These are phyloP conservation scores for Druon quercuslanigerum DNA, from an alignment of 1,140 invertebrate species.

Conservation along the genomic window DNA sequence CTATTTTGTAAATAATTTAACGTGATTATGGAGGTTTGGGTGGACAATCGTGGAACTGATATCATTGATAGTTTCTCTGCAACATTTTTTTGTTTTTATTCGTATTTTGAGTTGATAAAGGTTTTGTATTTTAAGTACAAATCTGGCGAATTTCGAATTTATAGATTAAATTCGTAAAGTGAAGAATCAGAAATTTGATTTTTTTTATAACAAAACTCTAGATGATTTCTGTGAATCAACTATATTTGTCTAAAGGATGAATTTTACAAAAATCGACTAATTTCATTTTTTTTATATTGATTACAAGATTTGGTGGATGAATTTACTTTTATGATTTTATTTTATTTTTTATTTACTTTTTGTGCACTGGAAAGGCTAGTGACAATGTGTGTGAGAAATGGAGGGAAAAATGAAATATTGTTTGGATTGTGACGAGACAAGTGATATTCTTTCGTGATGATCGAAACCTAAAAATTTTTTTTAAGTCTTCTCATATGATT, in stretches of 20 bases:
- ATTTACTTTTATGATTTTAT: neutral
- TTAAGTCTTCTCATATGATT: constrained; percentile 8
- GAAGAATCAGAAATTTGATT: neutral
- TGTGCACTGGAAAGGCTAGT: constrained; percentile 17
- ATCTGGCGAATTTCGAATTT: too few species aligned
- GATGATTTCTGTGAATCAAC: neutral
- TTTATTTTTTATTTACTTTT: neutral
- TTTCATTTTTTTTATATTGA: neutral
- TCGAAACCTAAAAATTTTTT: constrained; percentile 13
- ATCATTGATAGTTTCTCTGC: constrained; percentile 1
- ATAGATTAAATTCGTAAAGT: too few species aligned
- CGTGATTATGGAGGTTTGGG: constrained; percentile 63
- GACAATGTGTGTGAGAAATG: neutral
- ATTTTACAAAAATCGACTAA: constrained; percentile 3
- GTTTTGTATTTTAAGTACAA: too few species aligned
- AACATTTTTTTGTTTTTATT: neutral
- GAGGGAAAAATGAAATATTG: neutral
- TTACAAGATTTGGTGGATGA: neutral
- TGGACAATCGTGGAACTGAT: constrained; percentile 42
- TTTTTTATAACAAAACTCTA: neutral
- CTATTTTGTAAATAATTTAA: constrained; percentile 62
- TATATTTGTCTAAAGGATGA: neutral
- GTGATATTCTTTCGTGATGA: constrained; percentile 4
- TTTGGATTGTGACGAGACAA: constrained; percentile 33
- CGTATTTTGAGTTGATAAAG: too few species aligned